Evolutionary conservation across 2,113 vertebrate genomes (phyloP).

Genomic region (Irena cyanogastra): DNA sequence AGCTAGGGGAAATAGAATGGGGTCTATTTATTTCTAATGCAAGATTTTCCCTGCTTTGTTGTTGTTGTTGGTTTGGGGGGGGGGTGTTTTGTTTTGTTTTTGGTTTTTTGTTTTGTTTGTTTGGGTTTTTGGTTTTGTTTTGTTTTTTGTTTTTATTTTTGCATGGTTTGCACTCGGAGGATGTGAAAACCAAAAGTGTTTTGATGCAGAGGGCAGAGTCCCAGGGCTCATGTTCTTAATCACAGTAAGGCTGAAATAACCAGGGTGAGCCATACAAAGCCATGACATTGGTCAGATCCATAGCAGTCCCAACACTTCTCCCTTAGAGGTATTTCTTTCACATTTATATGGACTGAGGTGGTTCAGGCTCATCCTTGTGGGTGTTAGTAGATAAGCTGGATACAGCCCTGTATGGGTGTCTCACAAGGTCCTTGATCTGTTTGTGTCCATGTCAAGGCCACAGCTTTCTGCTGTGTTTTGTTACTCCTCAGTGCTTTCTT

Average conservation of each 20-base stretch:
- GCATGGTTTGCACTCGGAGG: not conserved
- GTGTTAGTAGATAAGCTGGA: not conserved
- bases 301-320: not conserved
- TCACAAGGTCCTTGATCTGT: not conserved
- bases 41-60: not conserved
- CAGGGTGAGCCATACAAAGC: not conserved
- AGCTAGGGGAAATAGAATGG: not conserved
- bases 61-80: not conserved
- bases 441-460: not conserved
- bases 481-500: not conserved
- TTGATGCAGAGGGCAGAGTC: not conserved
- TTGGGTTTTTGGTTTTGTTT: not conserved
- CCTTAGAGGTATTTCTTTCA: not conserved
- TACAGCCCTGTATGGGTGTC: not conserved
- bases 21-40: not conserved
- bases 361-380: not conserved
- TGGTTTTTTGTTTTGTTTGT: not conserved
- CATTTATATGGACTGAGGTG: not conserved
- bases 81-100: too few species aligned
- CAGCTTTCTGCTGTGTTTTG: not conserved
- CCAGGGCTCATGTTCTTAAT: not conserved
- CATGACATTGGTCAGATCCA: not conserved
- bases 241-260: not conserved
- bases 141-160: not conserved
- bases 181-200: not conserved